Evolutionary conservation across 2,797 vertebrate genomes (phyloP).

Genomic region (Spheniscus humboldti): DNA sequence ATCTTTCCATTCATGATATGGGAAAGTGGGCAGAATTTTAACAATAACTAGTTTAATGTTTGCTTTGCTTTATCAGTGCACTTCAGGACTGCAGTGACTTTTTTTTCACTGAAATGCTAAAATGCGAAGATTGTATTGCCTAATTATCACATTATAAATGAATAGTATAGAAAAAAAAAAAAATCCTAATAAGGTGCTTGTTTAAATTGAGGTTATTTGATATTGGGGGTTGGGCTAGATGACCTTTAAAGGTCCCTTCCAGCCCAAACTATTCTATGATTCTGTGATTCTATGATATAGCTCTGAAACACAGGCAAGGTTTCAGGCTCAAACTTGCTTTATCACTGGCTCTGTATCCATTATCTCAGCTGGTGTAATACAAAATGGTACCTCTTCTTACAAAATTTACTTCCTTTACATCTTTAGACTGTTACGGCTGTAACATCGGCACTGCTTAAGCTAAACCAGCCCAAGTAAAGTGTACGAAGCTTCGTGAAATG

Average conservation of each 20-base stretch:
- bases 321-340: not conserved
- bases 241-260: not conserved
- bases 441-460: not conserved
- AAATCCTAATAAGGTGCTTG: not conserved
- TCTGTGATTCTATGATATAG: not conserved
- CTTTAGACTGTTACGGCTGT: not conserved
- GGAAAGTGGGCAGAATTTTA: not conserved
- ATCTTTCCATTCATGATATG: not conserved
- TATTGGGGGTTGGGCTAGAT: not conserved
- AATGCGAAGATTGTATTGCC: not conserved
- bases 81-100: not conserved
- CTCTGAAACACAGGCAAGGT: not conserved
- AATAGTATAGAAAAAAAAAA: not conserved
- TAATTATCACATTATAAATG: not conserved
- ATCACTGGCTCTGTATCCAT: not conserved
- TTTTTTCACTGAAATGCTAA: not conserved
- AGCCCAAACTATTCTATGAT: not conserved
- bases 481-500: not conserved
- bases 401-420: not conserved
- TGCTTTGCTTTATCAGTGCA: not conserved
- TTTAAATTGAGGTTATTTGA: not conserved
- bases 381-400: not conserved
- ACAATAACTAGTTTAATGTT: not conserved
- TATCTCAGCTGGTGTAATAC: not conserved
- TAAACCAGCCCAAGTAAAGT: not conserved